phyloP scores from a whole-genome alignment of 2,888 invertebrate genomes.

The Timema podura region DNA sequence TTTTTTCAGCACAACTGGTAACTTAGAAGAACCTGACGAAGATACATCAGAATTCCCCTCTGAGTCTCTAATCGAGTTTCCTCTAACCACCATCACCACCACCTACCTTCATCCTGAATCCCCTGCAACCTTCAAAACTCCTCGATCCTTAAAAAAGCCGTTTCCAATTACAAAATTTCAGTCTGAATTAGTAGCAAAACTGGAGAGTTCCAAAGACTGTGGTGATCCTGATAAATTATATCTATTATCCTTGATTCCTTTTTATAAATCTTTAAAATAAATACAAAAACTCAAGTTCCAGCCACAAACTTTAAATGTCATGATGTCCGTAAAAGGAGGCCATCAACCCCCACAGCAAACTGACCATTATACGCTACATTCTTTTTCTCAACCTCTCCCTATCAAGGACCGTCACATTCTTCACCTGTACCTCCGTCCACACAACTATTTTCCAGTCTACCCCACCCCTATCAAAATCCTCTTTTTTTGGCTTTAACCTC shows the following conservation, averaged over 20 bases:
- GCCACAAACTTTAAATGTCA: not conserved
- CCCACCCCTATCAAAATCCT: not conserved
- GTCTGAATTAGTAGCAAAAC: not conserved
- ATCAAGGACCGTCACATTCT: not conserved
- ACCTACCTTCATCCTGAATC: not conserved
- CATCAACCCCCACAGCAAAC: not conserved
- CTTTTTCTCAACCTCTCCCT: not conserved
- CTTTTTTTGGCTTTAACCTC: not conserved
- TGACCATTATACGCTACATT: not conserved
- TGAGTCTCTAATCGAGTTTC: not conserved
- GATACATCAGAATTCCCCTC: not conserved
- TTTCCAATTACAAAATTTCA: not conserved
- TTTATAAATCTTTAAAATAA: constrained; percentile 3
- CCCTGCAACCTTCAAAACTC: not conserved
- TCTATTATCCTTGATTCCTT: not conserved
- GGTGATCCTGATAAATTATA: not conserved
- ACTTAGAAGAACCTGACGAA: constrained; percentile 3
- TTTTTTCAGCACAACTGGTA: constrained; percentile 5
- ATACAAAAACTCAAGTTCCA: not conserved
- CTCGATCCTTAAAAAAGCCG: not conserved
- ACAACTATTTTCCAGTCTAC: not conserved
- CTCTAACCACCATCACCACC: not conserved
- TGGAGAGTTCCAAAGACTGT: not conserved
- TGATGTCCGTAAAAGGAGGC: not conserved
- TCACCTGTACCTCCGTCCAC: not conserved